Evolutionary conservation across 1,140 invertebrate species (phyloP), one percentile per base, ranked within the genome.

Genomic region (Alviniconcha marisindica): DNA sequence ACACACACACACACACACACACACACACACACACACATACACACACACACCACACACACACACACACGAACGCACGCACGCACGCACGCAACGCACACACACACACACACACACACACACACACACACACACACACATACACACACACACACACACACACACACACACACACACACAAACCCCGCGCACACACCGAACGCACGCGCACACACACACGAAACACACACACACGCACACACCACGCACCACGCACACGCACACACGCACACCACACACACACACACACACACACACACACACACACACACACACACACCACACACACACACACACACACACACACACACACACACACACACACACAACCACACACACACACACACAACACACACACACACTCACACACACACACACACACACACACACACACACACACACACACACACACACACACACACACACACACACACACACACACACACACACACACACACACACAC

Each of bases 141-240:
- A 66, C 60, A 66, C 60, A 66, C 60, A 66, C 60, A 66, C 60
- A 24, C 60, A 66, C 60, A 28, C 60, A 31, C 60, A 28, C 60
- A 66, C 60, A 24, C 60, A 66, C 60, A 28, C 60, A 31, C 60
- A 28, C 60, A 31, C 60, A 28, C 60, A 31, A n/a, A n/a, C n/a
- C n/a, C n/a, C n/a, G n/a, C n/a, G n/a, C n/a, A n/a, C n/a, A n/a
- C n/a, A n/a, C n/a, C n/a, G n/a, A n/a, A n/a, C 60, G 28, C 60
- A 31, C 60, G 28, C 60, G n/a, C 60, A 28, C 60, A 66, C 60
- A 28, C 60, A 31, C n/a, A n/a, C n/a, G n/a, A n/a, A n/a, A n/a
- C n/a, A n/a, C n/a, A n/a, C n/a, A n/a, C n/a, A n/a, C n/a, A n/a
- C n/a, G n/a, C n/a, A n/a, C n/a, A n/a, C n/a, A n/a, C n/a, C n/a